Percentiles rank a stretch among this genome's conserved stretches.
Evolutionary conservation across 1,140 invertebrate species (phyloP).

Genomic region (Leptinotarsa texana): DNA sequence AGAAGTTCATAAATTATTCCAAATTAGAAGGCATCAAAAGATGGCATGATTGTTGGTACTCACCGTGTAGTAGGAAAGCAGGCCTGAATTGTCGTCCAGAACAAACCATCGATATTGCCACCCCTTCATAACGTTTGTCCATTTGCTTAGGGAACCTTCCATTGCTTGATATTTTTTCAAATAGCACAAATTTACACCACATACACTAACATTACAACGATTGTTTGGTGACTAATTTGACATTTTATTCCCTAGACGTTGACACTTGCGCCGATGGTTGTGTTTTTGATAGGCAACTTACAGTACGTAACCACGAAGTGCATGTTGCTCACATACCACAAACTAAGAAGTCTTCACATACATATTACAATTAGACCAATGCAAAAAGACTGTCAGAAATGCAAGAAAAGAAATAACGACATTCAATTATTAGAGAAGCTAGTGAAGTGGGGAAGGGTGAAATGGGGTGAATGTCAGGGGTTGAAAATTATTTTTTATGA

Average conservation of each 20-base stretch:
- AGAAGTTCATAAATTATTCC: too few species aligned
- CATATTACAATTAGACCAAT: too few species aligned
- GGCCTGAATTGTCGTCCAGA: slow-evolving; percentile 91
- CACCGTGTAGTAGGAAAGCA: slow-evolving; percentile 97
- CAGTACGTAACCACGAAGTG: not conserved
- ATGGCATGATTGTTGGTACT: slow-evolving; percentile 55
- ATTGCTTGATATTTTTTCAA: slow-evolving; percentile 66
- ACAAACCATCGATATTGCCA: slow-evolving; percentile 99
- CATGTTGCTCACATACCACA: too few species aligned
- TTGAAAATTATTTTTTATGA: too few species aligned
- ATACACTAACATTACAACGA: slow-evolving; percentile 24
- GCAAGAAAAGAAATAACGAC: too few species aligned
- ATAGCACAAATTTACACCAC: slow-evolving; percentile 25
- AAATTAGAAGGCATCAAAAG: not conserved
- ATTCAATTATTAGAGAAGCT: too few species aligned
- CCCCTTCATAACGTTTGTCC: slow-evolving; percentile 99
- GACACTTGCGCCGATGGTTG: slow-evolving; percentile 24
- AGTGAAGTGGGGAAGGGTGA: too few species aligned
- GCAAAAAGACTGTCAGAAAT: too few species aligned
- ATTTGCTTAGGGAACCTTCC: slow-evolving; percentile 99
- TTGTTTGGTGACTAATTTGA: slow-evolving; percentile 38
- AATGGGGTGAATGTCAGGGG: too few species aligned
- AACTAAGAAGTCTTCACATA: too few species aligned
- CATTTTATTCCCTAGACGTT: slow-evolving; percentile 22
- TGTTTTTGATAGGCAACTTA: slow-evolving; percentile 7